These are phyloP conservation scores for Rhynchopsitta pachyrhyncha DNA, from an alignment of 2,113 vertebrate species.

Conservation along the genomic window DNA sequence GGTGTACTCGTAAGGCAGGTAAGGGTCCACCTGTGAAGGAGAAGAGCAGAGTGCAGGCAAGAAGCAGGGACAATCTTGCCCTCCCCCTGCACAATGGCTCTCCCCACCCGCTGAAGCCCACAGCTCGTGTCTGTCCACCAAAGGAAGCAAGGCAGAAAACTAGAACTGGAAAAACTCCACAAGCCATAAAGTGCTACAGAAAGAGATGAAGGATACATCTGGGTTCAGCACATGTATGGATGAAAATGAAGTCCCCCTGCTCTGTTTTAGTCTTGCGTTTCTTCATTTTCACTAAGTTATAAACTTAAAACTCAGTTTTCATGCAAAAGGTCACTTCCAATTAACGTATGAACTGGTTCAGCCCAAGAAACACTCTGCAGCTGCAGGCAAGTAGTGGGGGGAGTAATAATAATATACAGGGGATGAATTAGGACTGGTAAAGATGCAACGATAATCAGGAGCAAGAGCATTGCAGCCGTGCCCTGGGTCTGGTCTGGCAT, in stretches of 20 bases:
- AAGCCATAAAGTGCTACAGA: background rate
- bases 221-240: background rate
- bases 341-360: background rate
- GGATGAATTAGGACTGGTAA: background rate
- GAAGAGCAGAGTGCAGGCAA: background rate
- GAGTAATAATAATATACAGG: background rate
- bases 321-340: background rate
- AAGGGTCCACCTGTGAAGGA: slow-evolving; percentile 87
- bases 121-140: fast-evolving
- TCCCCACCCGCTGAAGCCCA: background rate
- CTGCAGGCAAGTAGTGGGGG: background rate
- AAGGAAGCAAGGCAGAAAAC: background rate
- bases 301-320: background rate
- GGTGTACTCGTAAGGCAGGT: slow-evolving; percentile 94
- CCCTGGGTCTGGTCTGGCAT: background rate
- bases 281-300: background rate
- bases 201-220: background rate
- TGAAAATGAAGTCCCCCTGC: background rate
- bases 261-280: background rate
- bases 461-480: background rate
- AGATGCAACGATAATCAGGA: background rate
- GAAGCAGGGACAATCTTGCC: background rate
- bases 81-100: background rate
- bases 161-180: background rate
- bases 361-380: background rate